Evolutionary conservation across 1,140 invertebrate genomes (phyloP).

Genomic region (Probaryconus sp.): DNA sequence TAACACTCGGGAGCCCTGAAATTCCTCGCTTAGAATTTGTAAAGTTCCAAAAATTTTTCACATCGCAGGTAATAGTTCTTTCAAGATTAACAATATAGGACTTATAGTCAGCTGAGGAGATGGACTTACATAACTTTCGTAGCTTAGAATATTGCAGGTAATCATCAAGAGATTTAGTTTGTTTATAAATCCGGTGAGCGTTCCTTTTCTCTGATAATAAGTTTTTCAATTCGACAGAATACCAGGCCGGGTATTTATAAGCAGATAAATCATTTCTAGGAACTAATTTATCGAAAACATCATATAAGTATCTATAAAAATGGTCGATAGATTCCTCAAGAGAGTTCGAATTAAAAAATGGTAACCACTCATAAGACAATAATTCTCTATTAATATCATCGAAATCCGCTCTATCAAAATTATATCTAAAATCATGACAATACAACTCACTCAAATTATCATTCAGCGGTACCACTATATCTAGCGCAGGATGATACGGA

Average conservation of each 20-base stretch:
- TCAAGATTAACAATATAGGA: background rate
- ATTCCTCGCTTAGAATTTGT: background rate
- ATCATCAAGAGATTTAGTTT: no score
- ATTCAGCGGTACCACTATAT: background rate
- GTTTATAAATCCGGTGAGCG: no score
- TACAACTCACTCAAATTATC: background rate
- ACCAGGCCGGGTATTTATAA: background rate
- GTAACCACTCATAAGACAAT: background rate
- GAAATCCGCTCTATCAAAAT: no score
- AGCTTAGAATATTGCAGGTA: no score
- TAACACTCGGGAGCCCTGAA: background rate
- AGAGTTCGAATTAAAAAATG: background rate
- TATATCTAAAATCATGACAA: no score
- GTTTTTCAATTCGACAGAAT: no score
- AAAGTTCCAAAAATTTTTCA: background rate
- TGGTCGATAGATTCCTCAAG: background rate
- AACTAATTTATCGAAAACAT: background rate
- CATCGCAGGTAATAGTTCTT: background rate
- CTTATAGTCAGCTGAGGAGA: background rate
- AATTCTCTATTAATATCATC: no score
- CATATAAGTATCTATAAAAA: background rate
- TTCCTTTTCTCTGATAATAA: no score
- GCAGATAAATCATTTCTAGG: background rate
- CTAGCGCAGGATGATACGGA: conserved; percentile 3
- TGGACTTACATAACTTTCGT: background rate